Evolutionary conservation across 2,888 invertebrate genomes (phyloP), one percentile per base, ranked within the genome.

Genomic region (Zeuzera pyrina): DNA sequence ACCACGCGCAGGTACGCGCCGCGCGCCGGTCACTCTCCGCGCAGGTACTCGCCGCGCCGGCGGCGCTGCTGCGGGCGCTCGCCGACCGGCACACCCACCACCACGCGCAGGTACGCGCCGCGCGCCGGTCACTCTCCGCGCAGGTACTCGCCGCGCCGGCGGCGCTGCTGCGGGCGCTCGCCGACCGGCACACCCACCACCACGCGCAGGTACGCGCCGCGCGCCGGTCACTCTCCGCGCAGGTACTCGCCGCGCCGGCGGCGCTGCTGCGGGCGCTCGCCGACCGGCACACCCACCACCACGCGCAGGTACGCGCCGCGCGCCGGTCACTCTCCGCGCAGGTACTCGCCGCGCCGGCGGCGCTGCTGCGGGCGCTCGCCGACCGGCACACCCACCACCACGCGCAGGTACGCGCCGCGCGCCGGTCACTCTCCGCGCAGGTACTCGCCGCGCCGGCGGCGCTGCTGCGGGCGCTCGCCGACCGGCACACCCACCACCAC

Each of bases 61-160:
- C 90, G 0, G 92, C 94, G 86, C 71, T 97, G 30, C 73, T 96
- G 39, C 90, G 58, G 0, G 71, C 78, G 28, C 68, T 72, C 36
- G 61, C 63, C 12, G 68, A 51, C 45, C 49, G 56, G 7, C 47
- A 41, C 24, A 56, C 51, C 25, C 57, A 52, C 6, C 10, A 11
- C n/a, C 23, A 34, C 7, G 34, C 27, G 22, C 33, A 25, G 21
- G 22, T 15, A 8, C n/a, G 76, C 53, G 74, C 68, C 50, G 69
- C 63, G 41, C 79, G 71, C 44, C 57, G 54, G 36, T 77, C 68
- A 34, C 69, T 56, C 21, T 67, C 65, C 19, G 38, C 57, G 26
- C 54, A 67, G 0, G 74, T 74, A 39, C 76, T 69, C 59, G 74
- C 73, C 28, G 79, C 78, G 37, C 60, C 72, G 3, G 87, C 90